phyloP scores from a whole-genome alignment of 2,797 vertebrate species.

The Lagothrix lagotricha region DNA sequence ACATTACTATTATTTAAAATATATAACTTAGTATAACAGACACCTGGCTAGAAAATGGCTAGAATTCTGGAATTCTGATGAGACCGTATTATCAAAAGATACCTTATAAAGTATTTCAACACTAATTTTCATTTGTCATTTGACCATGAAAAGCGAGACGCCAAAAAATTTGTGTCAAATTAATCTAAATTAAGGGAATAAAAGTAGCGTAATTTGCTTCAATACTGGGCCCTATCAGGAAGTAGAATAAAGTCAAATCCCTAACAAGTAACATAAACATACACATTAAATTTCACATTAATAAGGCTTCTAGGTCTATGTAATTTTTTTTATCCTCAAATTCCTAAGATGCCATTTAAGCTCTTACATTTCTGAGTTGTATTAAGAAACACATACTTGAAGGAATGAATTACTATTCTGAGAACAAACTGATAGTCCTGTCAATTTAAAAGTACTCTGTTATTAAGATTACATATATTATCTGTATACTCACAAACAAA shows the following conservation, averaged over 20 bases:
- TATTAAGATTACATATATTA: constrained; percentile 20
- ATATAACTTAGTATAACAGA: neutral
- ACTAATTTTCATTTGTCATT: constrained; percentile 34
- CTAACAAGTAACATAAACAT: constrained; percentile 32
- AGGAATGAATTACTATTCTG: constrained; percentile 26
- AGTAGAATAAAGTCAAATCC: neutral
- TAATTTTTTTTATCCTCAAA: constrained; percentile 17
- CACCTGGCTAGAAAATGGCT: neutral
- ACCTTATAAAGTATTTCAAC: constrained; percentile 56
- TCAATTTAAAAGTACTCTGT: neutral
- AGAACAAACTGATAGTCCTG: neutral
- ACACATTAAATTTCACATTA: constrained; percentile 11
- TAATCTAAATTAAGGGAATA: constrained; percentile 45
- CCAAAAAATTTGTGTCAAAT: constrained; percentile 41
- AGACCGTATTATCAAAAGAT: neutral
- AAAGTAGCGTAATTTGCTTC: constrained; percentile 30
- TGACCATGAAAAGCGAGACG: neutral
- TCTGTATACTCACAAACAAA: neutral
- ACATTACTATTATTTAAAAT: constrained; percentile 14
- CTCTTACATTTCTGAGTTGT: neutral
- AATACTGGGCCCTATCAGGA: neutral
- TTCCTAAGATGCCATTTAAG: constrained; percentile 13
- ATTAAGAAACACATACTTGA: constrained; percentile 27
- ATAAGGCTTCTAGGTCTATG: neutral
- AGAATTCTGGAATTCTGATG: neutral